Percentiles rank a stretch among this genome's conserved stretches.
phyloP scores from a whole-genome alignment of 1,140 invertebrate genomes.

The Drosophila insularis region DNA sequence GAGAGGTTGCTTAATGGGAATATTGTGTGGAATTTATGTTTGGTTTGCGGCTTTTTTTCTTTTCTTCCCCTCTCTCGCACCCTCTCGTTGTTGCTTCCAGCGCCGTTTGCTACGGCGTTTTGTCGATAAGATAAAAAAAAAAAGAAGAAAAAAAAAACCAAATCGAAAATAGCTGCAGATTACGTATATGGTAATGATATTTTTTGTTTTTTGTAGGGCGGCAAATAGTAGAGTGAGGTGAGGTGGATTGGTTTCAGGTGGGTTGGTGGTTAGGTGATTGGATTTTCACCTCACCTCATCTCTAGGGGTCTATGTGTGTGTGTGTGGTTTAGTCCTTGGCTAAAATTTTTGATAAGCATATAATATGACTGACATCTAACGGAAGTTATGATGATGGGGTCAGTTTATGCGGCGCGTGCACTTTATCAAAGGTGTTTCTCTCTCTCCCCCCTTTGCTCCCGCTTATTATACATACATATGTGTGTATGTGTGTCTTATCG shows the following conservation, averaged over 20 bases:
- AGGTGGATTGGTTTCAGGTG: not conserved
- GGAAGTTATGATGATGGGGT: constrained; percentile 50
- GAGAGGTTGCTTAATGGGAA: constrained; percentile 24
- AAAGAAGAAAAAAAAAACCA: constrained; percentile 47
- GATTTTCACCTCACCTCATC: no score
- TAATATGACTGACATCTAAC: constrained; percentile 51
- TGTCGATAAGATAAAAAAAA: constrained; percentile 72
- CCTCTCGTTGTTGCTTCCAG: not conserved
- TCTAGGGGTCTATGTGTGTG: not conserved
- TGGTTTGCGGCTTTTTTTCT: constrained; percentile 31
- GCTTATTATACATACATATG: constrained; percentile 20
- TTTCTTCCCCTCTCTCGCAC: not conserved
- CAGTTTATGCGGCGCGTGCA: constrained; percentile 31
- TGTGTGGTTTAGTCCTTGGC: constrained; percentile 23
- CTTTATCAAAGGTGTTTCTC: constrained; percentile 53
- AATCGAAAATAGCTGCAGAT: constrained; percentile 73
- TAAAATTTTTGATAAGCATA: constrained; percentile 28
- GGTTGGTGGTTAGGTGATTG: no score
- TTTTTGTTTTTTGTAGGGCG: not conserved
- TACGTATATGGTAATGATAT: constrained; percentile 70
- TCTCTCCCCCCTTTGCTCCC: no score
- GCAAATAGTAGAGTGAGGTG: not conserved
- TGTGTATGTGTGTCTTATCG: constrained; percentile 66
- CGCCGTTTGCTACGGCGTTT: constrained; percentile 49
- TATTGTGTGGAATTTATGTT: constrained; percentile 46